A percentile compares a stretch with the other conserved stretches of the same genome.
phyloP scores from a whole-genome alignment of 1,140 invertebrate species.

The Zaprionus ornatus region DNA sequence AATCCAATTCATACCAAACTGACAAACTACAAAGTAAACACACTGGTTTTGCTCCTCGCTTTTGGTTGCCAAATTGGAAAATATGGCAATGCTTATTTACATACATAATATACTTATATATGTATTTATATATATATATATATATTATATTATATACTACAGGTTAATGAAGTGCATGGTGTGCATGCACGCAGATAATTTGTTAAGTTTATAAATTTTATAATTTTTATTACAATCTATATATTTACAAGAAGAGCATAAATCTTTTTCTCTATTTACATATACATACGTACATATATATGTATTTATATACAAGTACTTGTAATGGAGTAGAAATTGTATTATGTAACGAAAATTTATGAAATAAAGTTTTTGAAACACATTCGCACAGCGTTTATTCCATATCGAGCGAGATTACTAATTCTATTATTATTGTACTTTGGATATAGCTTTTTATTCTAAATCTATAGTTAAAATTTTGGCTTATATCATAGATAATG shows the following conservation, averaged over 20 bases:
- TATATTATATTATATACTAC: slow-evolving; percentile 38
- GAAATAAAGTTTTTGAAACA: slow-evolving; percentile 72
- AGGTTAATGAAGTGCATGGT: slow-evolving; percentile 32
- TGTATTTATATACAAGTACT: slow-evolving; percentile 60
- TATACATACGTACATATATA: slow-evolving; percentile 17
- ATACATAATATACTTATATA: slow-evolving; percentile 2
- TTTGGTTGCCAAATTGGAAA: slow-evolving; percentile 2
- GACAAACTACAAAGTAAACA: not conserved
- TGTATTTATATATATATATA: slow-evolving; percentile 15
- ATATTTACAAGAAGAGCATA: slow-evolving; percentile 49
- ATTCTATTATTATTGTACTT: not conserved
- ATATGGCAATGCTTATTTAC: slow-evolving; percentile 7
- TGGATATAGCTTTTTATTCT: not conserved
- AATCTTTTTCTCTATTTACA: slow-evolving; percentile 36
- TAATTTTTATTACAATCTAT: slow-evolving; percentile 57
- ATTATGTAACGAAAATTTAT: slow-evolving; percentile 69
- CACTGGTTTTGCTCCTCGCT: slow-evolving; percentile 14
- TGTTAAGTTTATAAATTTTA: slow-evolving; percentile 71
- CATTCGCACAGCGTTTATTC: not conserved
- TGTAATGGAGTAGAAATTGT: slow-evolving; percentile 60
- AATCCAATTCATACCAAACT: not conserved
- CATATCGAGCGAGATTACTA: no score
- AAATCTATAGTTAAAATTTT: not conserved
- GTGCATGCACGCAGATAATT: slow-evolving; percentile 48
- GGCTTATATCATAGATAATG: not conserved